Evolutionary conservation across 2,797 vertebrate genomes (phyloP), one percentile per base, ranked within the genome.

Genomic region (Cryptoprocta ferox): DNA sequence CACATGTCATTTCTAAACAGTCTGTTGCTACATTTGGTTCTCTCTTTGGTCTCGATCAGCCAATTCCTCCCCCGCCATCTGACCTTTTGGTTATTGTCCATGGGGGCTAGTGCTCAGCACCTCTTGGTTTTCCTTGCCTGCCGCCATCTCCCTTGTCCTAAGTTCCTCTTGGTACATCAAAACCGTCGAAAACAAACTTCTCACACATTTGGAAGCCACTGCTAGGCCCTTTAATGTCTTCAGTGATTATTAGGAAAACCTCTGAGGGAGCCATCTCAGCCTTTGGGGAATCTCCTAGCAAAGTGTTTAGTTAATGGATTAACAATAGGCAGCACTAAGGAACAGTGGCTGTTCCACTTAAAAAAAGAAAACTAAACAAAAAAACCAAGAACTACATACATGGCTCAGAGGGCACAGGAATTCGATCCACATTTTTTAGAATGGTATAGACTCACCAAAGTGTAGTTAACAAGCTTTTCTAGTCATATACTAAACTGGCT

Each of bases 401-500:
- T 16, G 76, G 73, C 65, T 97, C 85, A 66, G 81, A 75, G 61
- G 84, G 68, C 96, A 87, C 4, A 93, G 24, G 73, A 91, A 59
- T 61, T 75, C 15, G 45, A 79, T 28, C 50, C 15, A 53, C 16
- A 79, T 76, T 91, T 97, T 3, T 15, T 11, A 68, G 50, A 98
- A 94, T 2, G 45, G 65, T 56, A 88, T 0, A 83, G 82, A 90
- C 35, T 91, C 81, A 95, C 73, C 73, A 71, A 81, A 92, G 14
- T 71, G 37, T n/a, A 82, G 59, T 37, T 86, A 78, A 78, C 45
- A 96, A 53, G 59, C 32, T 88, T 88, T 96, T 53, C 91, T 93
- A 94, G 75, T 91, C 88, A 96, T 70, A 91, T 93, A 97, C 96
- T 80, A 94, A 96, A 95, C 91, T 39, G 61, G 90, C 89, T 96